These are phyloP conservation scores for Myotis davidii DNA, from an alignment of 2,113 vertebrate genomes.

Conservation along the genomic window DNA sequence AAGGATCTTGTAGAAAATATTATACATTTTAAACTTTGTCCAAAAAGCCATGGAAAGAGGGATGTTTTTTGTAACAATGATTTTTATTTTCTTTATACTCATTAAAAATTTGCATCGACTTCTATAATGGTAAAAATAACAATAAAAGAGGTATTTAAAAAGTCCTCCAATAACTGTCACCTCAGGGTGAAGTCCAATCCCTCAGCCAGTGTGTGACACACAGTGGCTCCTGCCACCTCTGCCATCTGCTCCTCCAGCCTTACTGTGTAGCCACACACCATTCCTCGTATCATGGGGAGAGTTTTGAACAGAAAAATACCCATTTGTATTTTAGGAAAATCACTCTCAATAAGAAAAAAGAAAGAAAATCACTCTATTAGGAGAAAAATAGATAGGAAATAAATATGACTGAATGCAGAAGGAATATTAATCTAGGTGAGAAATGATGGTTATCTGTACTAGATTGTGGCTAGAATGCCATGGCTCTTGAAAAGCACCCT, in stretches of 20 bases:
- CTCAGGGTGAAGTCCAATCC: not conserved
- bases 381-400: not conserved
- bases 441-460: not conserved
- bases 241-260: not conserved
- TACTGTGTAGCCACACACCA: fast-evolving
- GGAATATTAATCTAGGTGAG: not conserved
- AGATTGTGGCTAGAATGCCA: not conserved
- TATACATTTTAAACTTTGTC: not conserved
- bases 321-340: not conserved
- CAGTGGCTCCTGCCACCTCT: too few relatives aligned
- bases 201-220: not conserved
- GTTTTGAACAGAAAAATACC: not conserved
- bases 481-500: not conserved
- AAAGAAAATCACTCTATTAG: not conserved
- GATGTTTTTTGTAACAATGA: not conserved
- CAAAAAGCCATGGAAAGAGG: not conserved
- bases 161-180: not conserved
- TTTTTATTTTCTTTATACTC: constrained; percentile 1
- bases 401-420: not conserved
- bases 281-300: not conserved
- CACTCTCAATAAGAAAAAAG: not conserved
- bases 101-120: not conserved
- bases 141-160: not conserved
- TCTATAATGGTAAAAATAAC: not conserved
- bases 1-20: not conserved